Evolutionary conservation across 2,888 invertebrate genomes (phyloP), one percentile per base, ranked within the genome.

Genomic region (Stenotaenia linearis): DNA sequence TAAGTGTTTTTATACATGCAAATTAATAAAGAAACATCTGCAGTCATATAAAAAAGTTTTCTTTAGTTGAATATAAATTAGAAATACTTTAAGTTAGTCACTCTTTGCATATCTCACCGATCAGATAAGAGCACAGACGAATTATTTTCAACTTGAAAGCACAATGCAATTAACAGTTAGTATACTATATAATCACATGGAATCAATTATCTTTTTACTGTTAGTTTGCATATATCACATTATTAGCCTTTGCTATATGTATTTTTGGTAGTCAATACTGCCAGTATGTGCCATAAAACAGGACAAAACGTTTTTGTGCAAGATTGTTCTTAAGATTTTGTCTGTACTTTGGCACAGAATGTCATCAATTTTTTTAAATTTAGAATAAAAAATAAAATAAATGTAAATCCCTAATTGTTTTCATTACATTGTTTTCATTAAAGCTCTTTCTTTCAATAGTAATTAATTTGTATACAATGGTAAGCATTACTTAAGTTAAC

Each of bases 51-150:
- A 69, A 69, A n/a, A 69, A 69, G 25, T 69, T 69, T 69, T 69
- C 69, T 28, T 28, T 69, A 69, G 69, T 69, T 69, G 69, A 69
- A 69, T 69, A 69, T 69, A 69, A 69, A 69, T 69, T 69, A 69
- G 69, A 69, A 69, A 69, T 69, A 69, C 69, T 69, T 69, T 69
- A 69, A 69, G 69, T 69, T 69, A 69, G 69, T 69, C 69, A 69
- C 69, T 69, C n/a, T 69, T 69, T 69, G 69, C 69, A 69, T 69
- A 69, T 28, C 25, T 69, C 28, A 69, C 69, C 69, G 28, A 69
- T 69, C 69, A 69, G 69, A 69, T 69, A 69, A 69, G 69, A 69
- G 25, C 69, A 69, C 69, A 69, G 69, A 28, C 28, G 69, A 69
- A 69, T 69, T 28, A 69, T 69, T 69, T 56, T 69, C 28, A 28